Evolutionary conservation across 1,140 invertebrate species (phyloP).

Genomic region (Psix sp.): DNA sequence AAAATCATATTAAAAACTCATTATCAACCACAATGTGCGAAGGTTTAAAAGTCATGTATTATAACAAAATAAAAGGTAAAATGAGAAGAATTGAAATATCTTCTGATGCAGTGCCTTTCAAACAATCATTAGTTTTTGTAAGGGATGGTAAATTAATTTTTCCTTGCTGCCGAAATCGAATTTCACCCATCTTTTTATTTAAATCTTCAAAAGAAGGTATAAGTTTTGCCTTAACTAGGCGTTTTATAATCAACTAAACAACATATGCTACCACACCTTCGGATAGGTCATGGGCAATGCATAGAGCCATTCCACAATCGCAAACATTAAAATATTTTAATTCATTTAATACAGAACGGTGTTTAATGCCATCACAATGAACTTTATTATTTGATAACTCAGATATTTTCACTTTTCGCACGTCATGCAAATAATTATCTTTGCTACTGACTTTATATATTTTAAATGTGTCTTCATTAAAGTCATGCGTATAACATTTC

Average conservation of each 20-base stretch:
- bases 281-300: conserved; percentile 31
- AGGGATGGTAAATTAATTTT: no score
- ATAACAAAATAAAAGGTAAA: no score
- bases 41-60: no score
- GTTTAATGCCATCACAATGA: conserved; percentile 32
- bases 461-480: conserved; percentile 17
- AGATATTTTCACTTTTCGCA: not conserved
- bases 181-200: no score
- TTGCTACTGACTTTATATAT: conserved; percentile 17
- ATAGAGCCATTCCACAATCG: conserved; percentile 22
- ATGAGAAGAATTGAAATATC: no score
- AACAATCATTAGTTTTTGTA: no score
- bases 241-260: conserved; percentile 25
- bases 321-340: conserved; percentile 47
- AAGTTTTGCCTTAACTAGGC: conserved; percentile 12
- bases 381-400: not conserved
- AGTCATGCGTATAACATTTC: conserved; percentile 45
- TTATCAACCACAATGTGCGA: no score
- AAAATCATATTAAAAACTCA: no score
- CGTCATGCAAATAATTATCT: conserved; percentile 11
- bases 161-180: no score
- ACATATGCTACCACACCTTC: conserved; percentile 49
- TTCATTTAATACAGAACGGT: conserved; percentile 36
- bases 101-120: no score
- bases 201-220: conserved; percentile 4